Conservation (phyloP, 2,888 invertebrate genomes). For the Drosophila koepferae region DNA sequence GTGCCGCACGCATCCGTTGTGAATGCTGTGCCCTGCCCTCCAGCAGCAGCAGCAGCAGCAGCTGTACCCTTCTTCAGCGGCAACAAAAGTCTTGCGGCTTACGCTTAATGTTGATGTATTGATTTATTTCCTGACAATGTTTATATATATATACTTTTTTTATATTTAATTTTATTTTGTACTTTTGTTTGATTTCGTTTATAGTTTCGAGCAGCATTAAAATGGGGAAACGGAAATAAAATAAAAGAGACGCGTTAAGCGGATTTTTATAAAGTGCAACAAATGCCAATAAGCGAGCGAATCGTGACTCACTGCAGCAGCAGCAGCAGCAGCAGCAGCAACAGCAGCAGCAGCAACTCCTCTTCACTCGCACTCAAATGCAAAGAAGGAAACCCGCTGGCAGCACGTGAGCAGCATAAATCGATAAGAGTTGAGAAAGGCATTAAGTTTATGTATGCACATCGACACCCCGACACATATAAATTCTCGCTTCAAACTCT, state of each 20-base stretch:
- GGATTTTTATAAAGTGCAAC: slow-evolving; percentile 81
- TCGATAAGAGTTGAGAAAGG: slow-evolving; percentile 39
- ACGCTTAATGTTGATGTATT: slow-evolving; percentile 64
- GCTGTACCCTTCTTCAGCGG: neutral
- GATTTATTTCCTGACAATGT: slow-evolving; percentile 10
- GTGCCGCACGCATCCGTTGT: slow-evolving; percentile 10
- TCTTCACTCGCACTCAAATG: slow-evolving; percentile 20
- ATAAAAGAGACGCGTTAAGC: slow-evolving; percentile 62
- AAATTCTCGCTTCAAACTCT: slow-evolving; percentile 46
- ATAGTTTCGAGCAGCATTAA: slow-evolving; percentile 20
- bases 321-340: neutral
- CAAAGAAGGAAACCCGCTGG: slow-evolving; percentile 19
- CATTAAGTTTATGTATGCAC: slow-evolving; percentile 74
- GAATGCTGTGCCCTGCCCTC: too few relatives aligned
- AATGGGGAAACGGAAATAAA: neutral
- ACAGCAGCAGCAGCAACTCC: neutral
- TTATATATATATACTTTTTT: neutral
- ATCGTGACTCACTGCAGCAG: slow-evolving; percentile 55
- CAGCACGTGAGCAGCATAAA: slow-evolving; percentile 59
- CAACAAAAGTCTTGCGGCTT: slow-evolving; percentile 41
- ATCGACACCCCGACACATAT: slow-evolving; percentile 57
- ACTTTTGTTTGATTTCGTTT: slow-evolving; percentile 56
- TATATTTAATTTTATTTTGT: neutral
- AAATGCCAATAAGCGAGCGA: slow-evolving; percentile 72
- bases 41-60: neutral